Conservation (phyloP, 2,888 invertebrate species). For the Drepanosiphum platanoidis region DNA sequence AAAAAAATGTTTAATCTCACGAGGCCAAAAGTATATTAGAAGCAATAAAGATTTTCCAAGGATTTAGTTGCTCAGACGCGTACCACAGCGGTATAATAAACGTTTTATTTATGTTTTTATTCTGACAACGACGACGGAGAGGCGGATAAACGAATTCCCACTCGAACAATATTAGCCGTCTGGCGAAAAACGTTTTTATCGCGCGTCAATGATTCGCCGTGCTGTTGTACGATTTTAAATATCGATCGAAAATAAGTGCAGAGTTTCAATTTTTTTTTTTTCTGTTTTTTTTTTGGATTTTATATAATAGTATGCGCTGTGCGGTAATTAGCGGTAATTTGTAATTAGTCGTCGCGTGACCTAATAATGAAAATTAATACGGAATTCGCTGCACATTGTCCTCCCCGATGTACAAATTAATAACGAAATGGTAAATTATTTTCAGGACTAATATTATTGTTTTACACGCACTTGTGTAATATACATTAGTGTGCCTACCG, state of each 20-base stretch:
- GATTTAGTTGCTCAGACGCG: background rate
- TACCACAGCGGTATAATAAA: constrained; percentile 18
- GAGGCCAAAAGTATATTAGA: constrained; percentile 16
- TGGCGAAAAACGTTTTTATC: background rate
- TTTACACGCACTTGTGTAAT: too few relatives aligned
- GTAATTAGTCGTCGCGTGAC: too few relatives aligned
- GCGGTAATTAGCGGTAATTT: too few relatives aligned
- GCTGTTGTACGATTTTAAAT: background rate
- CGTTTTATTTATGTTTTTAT: constrained; percentile 25
- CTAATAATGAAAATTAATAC: too few relatives aligned
- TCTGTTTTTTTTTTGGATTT: too few relatives aligned
- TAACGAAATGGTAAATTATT: too few relatives aligned
- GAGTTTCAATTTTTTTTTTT: too few relatives aligned
- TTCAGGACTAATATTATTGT: too few relatives aligned
- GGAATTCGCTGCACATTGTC: too few relatives aligned
- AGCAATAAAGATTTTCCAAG: constrained; percentile 15
- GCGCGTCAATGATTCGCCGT: background rate
- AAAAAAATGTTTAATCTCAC: constrained; percentile 17
- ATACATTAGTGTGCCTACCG: too few relatives aligned
- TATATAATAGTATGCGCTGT: too few relatives aligned
- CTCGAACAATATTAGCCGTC: constrained; percentile 11
- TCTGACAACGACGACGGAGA: background rate
- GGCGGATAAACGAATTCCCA: constrained; percentile 17
- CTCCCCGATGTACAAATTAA: too few relatives aligned
- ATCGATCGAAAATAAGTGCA: background rate